These are phyloP conservation scores for Ylistrum balloti DNA, from an alignment of 1,140 invertebrate genomes.

Conservation along the genomic window DNA sequence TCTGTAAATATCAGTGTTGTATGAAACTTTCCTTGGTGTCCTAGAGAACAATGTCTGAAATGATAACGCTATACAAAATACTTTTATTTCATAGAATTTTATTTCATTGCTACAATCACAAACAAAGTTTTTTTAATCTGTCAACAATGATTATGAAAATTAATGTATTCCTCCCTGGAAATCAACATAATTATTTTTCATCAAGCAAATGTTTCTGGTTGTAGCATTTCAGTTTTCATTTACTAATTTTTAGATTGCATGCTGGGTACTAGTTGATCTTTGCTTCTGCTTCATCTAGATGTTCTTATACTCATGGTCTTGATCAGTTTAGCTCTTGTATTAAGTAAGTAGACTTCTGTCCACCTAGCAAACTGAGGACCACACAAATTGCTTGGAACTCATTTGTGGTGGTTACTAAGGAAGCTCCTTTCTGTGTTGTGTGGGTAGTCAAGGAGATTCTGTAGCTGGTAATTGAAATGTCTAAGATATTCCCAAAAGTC, in stretches of 20 bases:
- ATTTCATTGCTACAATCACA: not conserved
- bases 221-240: not conserved
- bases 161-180: no score
- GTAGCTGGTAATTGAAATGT: constrained; percentile 26
- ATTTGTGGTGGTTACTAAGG: not conserved
- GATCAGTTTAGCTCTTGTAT: not conserved
- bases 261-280: not conserved
- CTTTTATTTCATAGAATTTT: no score
- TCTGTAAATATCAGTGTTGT: no score
- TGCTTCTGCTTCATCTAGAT: constrained; percentile 34
- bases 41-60: no score
- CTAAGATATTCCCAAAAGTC: not conserved
- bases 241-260: not conserved
- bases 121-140: not conserved
- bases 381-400: not conserved
- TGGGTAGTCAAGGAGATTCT: constrained; percentile 18
- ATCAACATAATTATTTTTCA: no score
- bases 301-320: not conserved
- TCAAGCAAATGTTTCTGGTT: constrained; percentile 12
- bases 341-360: not conserved
- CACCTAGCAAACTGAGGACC: not conserved
- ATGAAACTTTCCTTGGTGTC: no score
- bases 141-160: no score
- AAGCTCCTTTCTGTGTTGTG: not conserved
- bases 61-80: no score